Evolutionary conservation across 1,140 invertebrate genomes (phyloP).

Genomic region (Drosophila insularis): DNA sequence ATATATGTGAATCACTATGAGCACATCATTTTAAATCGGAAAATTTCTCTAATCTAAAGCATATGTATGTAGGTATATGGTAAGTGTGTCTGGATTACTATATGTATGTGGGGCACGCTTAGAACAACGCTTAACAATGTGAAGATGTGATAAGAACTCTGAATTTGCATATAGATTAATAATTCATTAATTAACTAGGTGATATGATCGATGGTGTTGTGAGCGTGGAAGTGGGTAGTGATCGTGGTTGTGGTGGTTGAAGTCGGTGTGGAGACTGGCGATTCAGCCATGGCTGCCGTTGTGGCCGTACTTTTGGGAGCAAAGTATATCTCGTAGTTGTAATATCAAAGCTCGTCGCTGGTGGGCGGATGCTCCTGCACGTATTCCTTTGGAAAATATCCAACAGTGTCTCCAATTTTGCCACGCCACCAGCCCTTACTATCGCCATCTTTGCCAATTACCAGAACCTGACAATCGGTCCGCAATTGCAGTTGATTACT

Average conservation of each 20-base stretch:
- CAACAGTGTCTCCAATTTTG: slow-evolving; percentile 86
- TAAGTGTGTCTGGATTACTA: too few species aligned
- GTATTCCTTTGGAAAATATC: slow-evolving; percentile 87
- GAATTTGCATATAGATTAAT: too few species aligned
- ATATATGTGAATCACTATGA: too few species aligned
- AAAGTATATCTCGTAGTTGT: slow-evolving; percentile 79
- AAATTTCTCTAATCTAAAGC: too few species aligned
- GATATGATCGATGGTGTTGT: neutral
- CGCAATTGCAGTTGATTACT: slow-evolving; percentile 89
- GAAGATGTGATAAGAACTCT: too few species aligned
- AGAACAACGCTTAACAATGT: too few species aligned
- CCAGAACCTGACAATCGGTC: slow-evolving; percentile 90
- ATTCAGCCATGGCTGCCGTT: slow-evolving; percentile 55
- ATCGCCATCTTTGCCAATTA: slow-evolving; percentile 90
- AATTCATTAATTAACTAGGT: slow-evolving; percentile 51
- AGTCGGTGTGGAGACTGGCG: slow-evolving; percentile 19
- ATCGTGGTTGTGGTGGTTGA: slow-evolving; percentile 17
- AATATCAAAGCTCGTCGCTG: slow-evolving; percentile 82
- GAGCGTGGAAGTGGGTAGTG: slow-evolving; percentile 14
- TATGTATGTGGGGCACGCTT: too few species aligned
- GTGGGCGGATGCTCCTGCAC: slow-evolving; percentile 83
- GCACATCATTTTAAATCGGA: too few species aligned
- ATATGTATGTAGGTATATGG: too few species aligned
- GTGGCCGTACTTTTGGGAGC: slow-evolving; percentile 59
- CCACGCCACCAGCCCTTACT: slow-evolving; percentile 93